phyloP scores from a whole-genome alignment of 2,113 vertebrate species.

The Pedetes capensis region DNA sequence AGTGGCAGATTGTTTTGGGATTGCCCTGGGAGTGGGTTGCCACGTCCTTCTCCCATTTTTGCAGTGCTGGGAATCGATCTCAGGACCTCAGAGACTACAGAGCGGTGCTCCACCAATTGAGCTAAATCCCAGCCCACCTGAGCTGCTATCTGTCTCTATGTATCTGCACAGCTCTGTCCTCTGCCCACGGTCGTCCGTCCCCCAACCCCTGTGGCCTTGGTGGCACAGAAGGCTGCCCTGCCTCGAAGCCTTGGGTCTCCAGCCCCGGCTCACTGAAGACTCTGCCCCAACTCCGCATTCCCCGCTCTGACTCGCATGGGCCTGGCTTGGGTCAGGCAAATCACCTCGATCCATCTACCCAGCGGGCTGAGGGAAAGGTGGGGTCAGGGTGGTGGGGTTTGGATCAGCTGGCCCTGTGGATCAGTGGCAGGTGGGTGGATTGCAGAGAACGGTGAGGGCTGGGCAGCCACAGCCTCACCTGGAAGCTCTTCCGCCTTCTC shows the following conservation, averaged over 20 bases:
- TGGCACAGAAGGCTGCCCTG: background rate
- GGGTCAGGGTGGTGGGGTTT: background rate
- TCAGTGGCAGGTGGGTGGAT: background rate
- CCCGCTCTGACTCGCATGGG: background rate
- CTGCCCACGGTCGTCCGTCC: fast-evolving
- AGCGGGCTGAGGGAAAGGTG: background rate
- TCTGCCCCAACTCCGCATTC: background rate
- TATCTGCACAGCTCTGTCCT: background rate
- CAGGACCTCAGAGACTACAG: no score
- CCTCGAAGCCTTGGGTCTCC: background rate
- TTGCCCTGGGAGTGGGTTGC: no score
- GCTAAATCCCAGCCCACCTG: no score
- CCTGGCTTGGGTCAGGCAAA: background rate
- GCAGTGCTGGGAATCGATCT: no score
- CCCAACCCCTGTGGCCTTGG: background rate
- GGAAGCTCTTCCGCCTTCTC: background rate
- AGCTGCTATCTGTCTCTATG: no score
- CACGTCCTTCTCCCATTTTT: no score
- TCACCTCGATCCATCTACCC: background rate
- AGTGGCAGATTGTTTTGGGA: no score
- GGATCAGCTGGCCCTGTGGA: background rate
- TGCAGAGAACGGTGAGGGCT: background rate
- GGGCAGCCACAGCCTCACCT: background rate
- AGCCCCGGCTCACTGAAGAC: background rate
- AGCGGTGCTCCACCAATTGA: no score